phyloP scores from a whole-genome alignment of 2,888 invertebrate species.

The Agonum fuliginosum region DNA sequence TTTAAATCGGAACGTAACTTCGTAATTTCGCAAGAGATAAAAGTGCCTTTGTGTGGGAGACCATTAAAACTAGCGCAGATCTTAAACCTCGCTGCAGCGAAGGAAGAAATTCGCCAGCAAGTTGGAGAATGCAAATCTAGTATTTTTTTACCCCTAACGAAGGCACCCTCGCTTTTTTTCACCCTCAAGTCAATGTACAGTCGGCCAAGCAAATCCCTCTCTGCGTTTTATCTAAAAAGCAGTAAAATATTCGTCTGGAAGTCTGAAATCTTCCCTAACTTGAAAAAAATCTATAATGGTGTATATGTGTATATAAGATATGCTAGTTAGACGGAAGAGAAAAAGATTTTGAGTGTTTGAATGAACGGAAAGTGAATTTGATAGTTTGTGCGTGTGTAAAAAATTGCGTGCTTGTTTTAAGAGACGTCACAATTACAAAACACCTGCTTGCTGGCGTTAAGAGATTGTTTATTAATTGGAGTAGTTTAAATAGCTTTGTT shows the following conservation, averaged over 20 bases:
- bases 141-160: conserved; percentile 73
- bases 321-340: conserved; percentile 72
- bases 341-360: conserved; percentile 72
- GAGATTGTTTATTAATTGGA: conserved; percentile 34
- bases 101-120: conserved; percentile 66
- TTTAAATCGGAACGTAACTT: conserved; percentile 25
- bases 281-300: conserved; percentile 73
- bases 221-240: not conserved
- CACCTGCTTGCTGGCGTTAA: conserved; percentile 21
- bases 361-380: conserved; percentile 64
- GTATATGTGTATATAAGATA: conserved; percentile 73
- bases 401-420: conserved; percentile 21
- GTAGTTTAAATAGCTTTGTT: conserved; percentile 23
- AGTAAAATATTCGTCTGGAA: conserved; percentile 66
- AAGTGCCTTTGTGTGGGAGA: conserved; percentile 9
- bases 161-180: conserved; percentile 73
- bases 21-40: conserved; percentile 15
- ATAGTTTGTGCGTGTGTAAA: conserved; percentile 31
- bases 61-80: conserved; percentile 20
- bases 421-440: conserved; percentile 27
- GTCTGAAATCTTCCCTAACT: conserved; percentile 71
- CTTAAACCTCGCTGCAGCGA: conserved; percentile 8
- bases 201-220: conserved; percentile 65
- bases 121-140: conserved; percentile 73
- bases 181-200: conserved; percentile 71